Base-by-base conservation (phyloP, 2,888 invertebrate genomes). In the Orthosia incerta region DNA sequence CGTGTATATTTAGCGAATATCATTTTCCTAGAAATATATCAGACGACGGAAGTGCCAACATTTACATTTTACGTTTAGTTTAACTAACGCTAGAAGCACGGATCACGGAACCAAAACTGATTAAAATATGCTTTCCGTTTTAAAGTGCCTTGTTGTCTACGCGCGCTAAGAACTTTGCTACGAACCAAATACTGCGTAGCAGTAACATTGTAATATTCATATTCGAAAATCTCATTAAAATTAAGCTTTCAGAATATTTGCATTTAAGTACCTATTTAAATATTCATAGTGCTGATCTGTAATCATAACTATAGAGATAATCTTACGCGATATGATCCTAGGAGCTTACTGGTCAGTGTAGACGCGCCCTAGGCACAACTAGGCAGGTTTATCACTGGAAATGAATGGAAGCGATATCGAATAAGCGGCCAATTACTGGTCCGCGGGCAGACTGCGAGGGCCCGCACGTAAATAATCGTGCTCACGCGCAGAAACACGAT, bases 401-500 rank as follows among this genome's bases (percentile, higher is more conserved):
- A 95, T 96, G 94, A 95, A 95, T 95, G 95, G 94, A 93, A 88
- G 92, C 91, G 94, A 94, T 95, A 95, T 91, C 93, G 92, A 93
- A 93, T 94, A 93, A 93, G 92, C 93, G 93, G 92, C 93, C 95
- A 95, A 95, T 95, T 95, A 95, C 93, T 89, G 91, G 87, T 87
- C 87, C 87, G 85, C 90, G 91, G 90, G 87, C 89, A 92, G 92
- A 92, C 94, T 89, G 91, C 91, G 89, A 90, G 92, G 92, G 91
- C 90, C 91, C 88, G 91, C 91, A 90, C 92, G 91, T 94, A 94
- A 95, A 95, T 95, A 95, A 95, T 93, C 92, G 90, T 93, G 93
- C 92, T 93, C 94, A 92, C 91, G 94, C 95, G 94, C 95, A 94
- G 89, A 88, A 90, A 89, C 88, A 81, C 84, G 93, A 92, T 93